Conservation (phyloP, 2,888 invertebrate species). For the Ochropleura plecta region DNA sequence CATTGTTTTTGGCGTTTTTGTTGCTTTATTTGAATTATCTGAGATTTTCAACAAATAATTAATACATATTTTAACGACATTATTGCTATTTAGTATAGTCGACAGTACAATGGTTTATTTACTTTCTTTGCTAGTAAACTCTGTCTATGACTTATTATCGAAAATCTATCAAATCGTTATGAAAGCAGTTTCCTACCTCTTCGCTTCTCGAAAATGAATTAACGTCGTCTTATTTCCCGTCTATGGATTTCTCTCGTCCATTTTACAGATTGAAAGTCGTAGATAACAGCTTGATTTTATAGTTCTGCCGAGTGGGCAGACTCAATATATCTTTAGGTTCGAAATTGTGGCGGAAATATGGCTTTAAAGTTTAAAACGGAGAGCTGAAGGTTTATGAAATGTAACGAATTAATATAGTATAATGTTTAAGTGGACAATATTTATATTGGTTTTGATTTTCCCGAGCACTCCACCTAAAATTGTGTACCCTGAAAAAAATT, state of each 20-base stretch:
- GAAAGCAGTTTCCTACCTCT: slow-evolving; percentile 26
- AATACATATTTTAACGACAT: no score
- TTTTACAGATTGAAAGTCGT: slow-evolving; percentile 70
- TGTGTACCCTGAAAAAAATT: no score
- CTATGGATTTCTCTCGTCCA: slow-evolving; percentile 66
- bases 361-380: slow-evolving; percentile 16
- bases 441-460: background rate
- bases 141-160: background rate
- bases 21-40: background rate
- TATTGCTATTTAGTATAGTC: no score
- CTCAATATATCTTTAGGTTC: slow-evolving; percentile 47
- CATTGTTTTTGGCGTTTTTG: background rate
- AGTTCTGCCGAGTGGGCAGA: slow-evolving; percentile 45
- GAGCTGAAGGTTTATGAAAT: slow-evolving; percentile 7
- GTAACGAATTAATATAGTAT: background rate
- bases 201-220: slow-evolving; percentile 62
- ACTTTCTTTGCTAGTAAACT: background rate
- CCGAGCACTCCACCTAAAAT: no score
- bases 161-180: slow-evolving; percentile 28
- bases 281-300: slow-evolving; percentile 66
- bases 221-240: slow-evolving; percentile 67
- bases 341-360: slow-evolving; percentile 53
- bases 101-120: background rate
- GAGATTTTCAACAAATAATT: background rate
- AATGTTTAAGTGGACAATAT: background rate